phyloP scores from a whole-genome alignment of 2,797 vertebrate species.

The Hydrophis major region DNA sequence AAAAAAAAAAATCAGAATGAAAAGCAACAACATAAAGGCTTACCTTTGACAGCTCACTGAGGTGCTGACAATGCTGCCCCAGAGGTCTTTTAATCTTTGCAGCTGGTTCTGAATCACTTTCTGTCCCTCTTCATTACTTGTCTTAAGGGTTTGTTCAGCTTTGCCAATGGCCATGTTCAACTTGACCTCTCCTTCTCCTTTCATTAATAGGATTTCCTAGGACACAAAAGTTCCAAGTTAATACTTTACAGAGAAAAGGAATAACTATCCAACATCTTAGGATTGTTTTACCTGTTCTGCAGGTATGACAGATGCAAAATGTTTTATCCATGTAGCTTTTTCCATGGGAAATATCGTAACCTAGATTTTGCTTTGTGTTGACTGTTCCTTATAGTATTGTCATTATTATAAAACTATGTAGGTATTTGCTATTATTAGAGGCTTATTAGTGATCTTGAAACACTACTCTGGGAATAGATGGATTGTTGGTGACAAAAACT shows the following conservation, averaged over 20 bases:
- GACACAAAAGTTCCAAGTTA: conserved; percentile 35
- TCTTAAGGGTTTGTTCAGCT: conserved; percentile 88
- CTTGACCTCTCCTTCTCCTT: conserved; percentile 95
- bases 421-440: neutral
- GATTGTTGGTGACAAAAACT: neutral
- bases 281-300: neutral
- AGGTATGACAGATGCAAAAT: neutral
- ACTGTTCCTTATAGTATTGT: neutral
- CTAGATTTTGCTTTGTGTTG: neutral
- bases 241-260: conserved; percentile 12
- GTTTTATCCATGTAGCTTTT: neutral
- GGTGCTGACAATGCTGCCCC: conserved; percentile 84
- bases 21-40: neutral
- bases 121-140: conserved; percentile 84
- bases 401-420: neutral
- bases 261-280: neutral
- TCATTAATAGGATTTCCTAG: conserved; percentile 93
- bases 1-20: neutral
- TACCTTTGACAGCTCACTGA: conserved; percentile 89
- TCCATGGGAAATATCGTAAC: neutral
- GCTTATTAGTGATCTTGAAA: neutral
- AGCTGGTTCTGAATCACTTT: conserved; percentile 84
- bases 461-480: neutral
- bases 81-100: conserved; percentile 83
- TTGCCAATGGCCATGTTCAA: conserved; percentile 96